A percentile compares a stretch with the other conserved stretches of the same genome.
These are phyloP conservation scores for Crambe crambe DNA, from an alignment of 37 sponge, comb jelly and placozoan species.

Conservation along the genomic window DNA sequence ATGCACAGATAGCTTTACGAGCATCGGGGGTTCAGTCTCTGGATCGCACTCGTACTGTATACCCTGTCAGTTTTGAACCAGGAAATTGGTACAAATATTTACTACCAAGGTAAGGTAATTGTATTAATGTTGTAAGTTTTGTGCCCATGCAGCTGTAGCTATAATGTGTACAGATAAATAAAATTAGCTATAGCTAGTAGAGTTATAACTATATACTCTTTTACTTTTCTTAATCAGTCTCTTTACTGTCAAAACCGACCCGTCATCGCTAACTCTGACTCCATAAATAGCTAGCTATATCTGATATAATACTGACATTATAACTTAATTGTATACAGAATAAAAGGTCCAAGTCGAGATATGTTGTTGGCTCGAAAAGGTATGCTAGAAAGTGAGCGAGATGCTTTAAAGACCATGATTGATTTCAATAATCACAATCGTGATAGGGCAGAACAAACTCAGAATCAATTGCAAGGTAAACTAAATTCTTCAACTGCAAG, in stretches of 20 bases:
- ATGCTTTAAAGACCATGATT: constrained; percentile 2
- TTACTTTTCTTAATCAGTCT: too few relatives aligned
- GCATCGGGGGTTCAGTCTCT: constrained; percentile 38
- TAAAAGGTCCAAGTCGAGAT: constrained; percentile 28
- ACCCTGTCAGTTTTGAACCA: constrained; percentile 50
- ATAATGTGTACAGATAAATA: too few relatives aligned
- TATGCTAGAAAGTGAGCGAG: constrained; percentile 4
- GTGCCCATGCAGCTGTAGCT: too few relatives aligned
- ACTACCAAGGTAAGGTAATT: constrained; percentile 16
- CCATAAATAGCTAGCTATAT: too few relatives aligned
- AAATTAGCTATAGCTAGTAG: too few relatives aligned
- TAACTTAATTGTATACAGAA: neutral
- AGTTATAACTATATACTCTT: too few relatives aligned
- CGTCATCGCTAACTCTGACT: too few relatives aligned
- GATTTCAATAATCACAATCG: neutral
- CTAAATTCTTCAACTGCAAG: neutral
- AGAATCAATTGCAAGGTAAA: neutral
- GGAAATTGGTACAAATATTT: constrained; percentile 52
- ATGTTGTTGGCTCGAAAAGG: constrained; percentile 18
- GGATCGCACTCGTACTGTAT: constrained; percentile 44
- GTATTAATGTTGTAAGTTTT: too few relatives aligned
- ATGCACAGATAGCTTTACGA: constrained; percentile 35
- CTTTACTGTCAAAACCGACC: too few relatives aligned
- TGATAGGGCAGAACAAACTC: neutral
- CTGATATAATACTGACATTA: too few relatives aligned